Conservation (phyloP, 2,113 vertebrate genomes). For the Gambusia holbrooki region DNA sequence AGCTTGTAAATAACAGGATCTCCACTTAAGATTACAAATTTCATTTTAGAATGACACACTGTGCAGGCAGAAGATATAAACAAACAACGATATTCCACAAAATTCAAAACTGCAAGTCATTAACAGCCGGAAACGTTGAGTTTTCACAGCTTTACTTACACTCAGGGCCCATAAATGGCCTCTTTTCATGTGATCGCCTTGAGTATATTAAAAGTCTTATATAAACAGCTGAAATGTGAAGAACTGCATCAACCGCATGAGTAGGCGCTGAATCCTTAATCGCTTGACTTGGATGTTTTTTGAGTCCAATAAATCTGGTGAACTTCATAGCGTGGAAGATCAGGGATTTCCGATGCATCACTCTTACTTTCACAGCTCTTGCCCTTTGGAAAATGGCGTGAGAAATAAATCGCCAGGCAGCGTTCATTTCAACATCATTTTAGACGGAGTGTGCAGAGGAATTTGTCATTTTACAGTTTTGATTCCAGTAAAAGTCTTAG, state of each 20-base stretch:
- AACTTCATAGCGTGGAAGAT: not conserved
- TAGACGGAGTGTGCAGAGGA: not conserved
- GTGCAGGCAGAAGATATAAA: slow-evolving; percentile 10
- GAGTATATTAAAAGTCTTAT: not conserved
- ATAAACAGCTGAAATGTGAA: not conserved
- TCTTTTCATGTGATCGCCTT: not conserved
- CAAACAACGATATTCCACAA: not conserved
- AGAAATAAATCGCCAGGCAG: not conserved
- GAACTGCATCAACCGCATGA: not conserved
- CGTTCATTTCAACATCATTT: not conserved
- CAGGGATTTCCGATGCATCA: not conserved
- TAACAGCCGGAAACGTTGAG: not conserved
- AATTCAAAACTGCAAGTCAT: slow-evolving; percentile 10
- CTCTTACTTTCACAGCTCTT: not conserved
- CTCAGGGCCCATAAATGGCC: not conserved
- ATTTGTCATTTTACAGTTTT: no score
- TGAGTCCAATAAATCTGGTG: not conserved
- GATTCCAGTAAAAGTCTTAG: no score
- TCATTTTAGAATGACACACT: not conserved
- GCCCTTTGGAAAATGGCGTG: not conserved
- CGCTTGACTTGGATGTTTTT: not conserved
- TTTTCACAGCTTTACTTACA: not conserved
- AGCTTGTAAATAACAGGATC: not conserved
- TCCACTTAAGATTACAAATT: not conserved
- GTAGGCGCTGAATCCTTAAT: not conserved